Evolutionary conservation across 2,113 vertebrate genomes (phyloP).

Genomic region (Carlito syrichta): DNA sequence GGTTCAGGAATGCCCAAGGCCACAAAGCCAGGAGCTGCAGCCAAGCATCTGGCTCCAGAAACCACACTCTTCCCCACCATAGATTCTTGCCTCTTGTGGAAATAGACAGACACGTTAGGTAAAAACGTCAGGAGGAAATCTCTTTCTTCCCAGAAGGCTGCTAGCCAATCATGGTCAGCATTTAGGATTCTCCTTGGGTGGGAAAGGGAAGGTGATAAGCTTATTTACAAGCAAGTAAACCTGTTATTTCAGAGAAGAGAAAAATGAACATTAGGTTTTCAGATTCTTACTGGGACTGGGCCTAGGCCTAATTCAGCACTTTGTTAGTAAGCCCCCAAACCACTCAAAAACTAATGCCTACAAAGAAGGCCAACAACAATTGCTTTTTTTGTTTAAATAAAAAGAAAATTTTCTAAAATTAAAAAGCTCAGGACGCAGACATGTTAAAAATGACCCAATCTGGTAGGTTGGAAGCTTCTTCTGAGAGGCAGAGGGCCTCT

Average conservation of each 20-base stretch:
- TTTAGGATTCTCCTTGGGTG: background rate
- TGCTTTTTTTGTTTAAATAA: constrained; percentile 64
- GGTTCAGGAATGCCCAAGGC: background rate
- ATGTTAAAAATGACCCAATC: background rate
- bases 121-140: background rate
- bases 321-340: constrained; percentile 76
- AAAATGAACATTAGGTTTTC: constrained; percentile 72
- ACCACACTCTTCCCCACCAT: background rate
- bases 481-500: background rate
- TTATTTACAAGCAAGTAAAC: constrained; percentile 68
- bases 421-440: constrained; percentile 30
- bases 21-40: background rate
- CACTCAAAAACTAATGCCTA: constrained; percentile 74
- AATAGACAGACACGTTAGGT: background rate
- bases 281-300: constrained; percentile 75
- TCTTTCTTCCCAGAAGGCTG: background rate
- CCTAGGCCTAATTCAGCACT: constrained; percentile 70
- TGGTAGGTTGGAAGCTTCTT: background rate
- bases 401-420: constrained; percentile 45
- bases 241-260: constrained; percentile 67
- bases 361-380: constrained; percentile 69
- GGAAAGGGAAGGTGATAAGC: constrained; percentile 55
- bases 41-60: background rate
- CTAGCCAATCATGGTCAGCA: background rate
- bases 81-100: background rate